These are phyloP conservation scores for Taenioides sp. DNA, from an alignment of 2,797 vertebrate species.

Conservation along the genomic window DNA sequence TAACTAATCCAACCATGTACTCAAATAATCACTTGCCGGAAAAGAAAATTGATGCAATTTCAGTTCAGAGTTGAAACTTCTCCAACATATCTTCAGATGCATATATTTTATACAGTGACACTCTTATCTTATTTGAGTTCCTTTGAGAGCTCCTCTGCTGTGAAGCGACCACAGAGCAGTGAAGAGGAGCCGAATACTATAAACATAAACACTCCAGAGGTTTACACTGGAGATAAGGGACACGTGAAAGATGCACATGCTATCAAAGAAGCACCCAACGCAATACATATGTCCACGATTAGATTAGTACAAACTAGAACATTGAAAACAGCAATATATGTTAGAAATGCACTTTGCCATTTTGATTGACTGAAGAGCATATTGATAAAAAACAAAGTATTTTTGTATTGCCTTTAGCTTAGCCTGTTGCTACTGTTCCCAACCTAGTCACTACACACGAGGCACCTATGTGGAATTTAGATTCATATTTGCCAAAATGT, in stretches of 20 bases:
- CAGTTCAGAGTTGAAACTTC: not conserved
- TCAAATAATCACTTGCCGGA: not conserved
- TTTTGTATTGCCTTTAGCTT: not conserved
- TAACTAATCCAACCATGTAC: not conserved
- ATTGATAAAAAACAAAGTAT: not conserved
- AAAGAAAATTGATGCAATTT: not conserved
- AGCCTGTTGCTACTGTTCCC: not conserved
- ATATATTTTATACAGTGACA: not conserved
- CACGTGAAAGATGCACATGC: slow-evolving; percentile 2
- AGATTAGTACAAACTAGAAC: not conserved
- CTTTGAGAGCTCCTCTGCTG: not conserved
- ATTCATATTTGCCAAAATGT: no score
- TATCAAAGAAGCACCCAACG: not conserved
- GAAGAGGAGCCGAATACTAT: slow-evolving; percentile 3
- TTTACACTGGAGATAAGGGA: not conserved
- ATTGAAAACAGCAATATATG: not conserved
- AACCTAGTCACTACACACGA: no score
- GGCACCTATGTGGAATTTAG: no score
- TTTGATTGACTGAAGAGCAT: not conserved
- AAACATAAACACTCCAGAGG: slow-evolving; percentile 3
- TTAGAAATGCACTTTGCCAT: not conserved
- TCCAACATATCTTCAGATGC: not conserved
- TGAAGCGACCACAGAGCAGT: not conserved
- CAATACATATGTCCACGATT: not conserved
- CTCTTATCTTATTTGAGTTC: not conserved